Base-by-base conservation (phyloP, 2,888 invertebrate species). In the Flabesymbios commensalis region DNA sequence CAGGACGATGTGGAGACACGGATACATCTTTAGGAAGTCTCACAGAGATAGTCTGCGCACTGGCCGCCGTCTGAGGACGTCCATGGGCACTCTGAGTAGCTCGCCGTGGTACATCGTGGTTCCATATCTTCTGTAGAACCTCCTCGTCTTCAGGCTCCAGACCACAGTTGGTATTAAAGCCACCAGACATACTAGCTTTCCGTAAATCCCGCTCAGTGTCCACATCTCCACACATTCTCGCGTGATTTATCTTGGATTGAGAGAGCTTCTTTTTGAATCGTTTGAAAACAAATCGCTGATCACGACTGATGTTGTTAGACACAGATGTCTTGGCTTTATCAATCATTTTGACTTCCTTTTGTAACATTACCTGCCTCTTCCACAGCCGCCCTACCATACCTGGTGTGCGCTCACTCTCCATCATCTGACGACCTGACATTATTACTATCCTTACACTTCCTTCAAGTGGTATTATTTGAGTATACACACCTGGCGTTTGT, bases 101-200 rank as follows among this genome's bases (percentile, higher is more conserved):
- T n/a, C n/a, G n/a, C n/a, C n/a, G n/a, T n/a, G n/a, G n/a, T n/a
- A n/a, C n/a, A n/a, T n/a, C n/a, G n/a, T n/a, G 45, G 45, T 22
- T 45, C 53, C 53, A 53, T 32, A 53, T 53, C 53, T 53, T 53
- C 22, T 53, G 10, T 24, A 53, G 53, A 4, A 53, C 36, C 22
- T 53, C 53, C 36, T 36, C 36, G 36, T 53, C 53, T 10, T 36
- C 53, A 5, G 53, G 14, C 10, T 53, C 53, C 19, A 53, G 7
- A 5, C 53, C 53, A 17, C 17, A 10, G 22, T 36, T 53, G 14
- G 53, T 53, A 39, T 53, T 32, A 24, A 53, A 24, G 5, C 36
- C 7, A 24, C 26, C 36, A 19, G 14, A n/a, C 26, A 5, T 10
- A 19, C 10, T 10, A 5, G 19, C 4, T 7, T 14, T 10, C 36